Conservation (phyloP, 2,797 vertebrate species). For the Pristis pectinata region DNA sequence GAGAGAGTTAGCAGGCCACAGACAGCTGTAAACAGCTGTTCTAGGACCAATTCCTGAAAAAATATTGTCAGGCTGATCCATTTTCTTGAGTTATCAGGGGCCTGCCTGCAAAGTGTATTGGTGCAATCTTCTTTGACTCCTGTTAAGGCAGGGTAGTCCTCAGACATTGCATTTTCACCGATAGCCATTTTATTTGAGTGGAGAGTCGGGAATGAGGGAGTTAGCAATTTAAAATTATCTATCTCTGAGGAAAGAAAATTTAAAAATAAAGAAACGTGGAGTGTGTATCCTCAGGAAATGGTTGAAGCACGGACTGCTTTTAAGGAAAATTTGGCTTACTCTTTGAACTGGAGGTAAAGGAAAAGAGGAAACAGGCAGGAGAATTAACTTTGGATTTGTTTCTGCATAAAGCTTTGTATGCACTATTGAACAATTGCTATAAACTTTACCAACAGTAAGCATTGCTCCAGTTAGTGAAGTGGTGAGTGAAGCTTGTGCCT, state of each 20-base stretch:
- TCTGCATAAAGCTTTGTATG: neutral
- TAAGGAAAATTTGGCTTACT: neutral
- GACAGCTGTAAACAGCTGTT: too few relatives aligned
- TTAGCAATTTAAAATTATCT: neutral
- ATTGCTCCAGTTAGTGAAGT: neutral
- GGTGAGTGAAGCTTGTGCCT: neutral
- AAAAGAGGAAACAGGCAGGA: neutral
- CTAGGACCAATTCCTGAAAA: too few relatives aligned
- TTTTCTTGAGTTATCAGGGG: too few relatives aligned
- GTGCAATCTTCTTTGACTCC: too few relatives aligned
- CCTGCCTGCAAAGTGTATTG: too few relatives aligned
- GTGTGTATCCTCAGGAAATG: too few relatives aligned
- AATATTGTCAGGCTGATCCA: too few relatives aligned
- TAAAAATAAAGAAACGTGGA: neutral
- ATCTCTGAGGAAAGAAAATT: neutral
- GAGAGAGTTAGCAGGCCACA: too few relatives aligned
- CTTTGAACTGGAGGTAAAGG: neutral
- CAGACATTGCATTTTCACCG: too few relatives aligned
- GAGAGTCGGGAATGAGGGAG: neutral
- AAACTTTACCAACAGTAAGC: neutral
- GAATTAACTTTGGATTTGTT: neutral
- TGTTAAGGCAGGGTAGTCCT: too few relatives aligned
- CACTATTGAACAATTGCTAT: too few relatives aligned
- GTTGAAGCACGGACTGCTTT: neutral
- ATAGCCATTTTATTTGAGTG: neutral